Base-by-base conservation (phyloP, 2,797 vertebrate species). In the Carcharodon carcharias region DNA sequence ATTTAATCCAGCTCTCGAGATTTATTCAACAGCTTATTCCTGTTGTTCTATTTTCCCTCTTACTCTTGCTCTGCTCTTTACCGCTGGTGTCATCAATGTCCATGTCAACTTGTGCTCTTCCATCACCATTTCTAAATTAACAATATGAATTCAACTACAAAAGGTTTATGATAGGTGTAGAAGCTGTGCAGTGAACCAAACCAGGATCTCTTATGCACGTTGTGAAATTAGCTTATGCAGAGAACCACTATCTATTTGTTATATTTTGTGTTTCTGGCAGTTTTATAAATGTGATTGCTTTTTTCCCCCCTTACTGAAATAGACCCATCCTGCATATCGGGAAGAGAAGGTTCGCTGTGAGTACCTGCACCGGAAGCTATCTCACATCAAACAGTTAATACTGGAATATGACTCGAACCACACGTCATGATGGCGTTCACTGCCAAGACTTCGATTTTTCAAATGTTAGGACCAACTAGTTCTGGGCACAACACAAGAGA, bases 381-480 rank as follows among this genome's bases (percentile, higher is more conserved):
- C 98, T 1, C 99, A 98, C 97, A 99, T 98, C 97, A 99, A 99
- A 98, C 97, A 97, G 96, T 98, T 98, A 97, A 98, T 99, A 97
- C 97, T 98, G 96, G 98, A 98, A 96, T 99, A 98, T 96, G 98
- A 99, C 97, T 98, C 97, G 96, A 97, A 98, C 96, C 97, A 97
- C 0, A 67, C n/a, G 82, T 85, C 96, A n/a, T 95, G 28, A 95
- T 73, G 50, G 58, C 8, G 21, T 56, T 71, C 69, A 73, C 5
- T 56, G 18, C 16, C 94, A 95, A 95, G 50, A 54, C 50, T 93
- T 67, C 63, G 31, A 11, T 67, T 63, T 93, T 67, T 23, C 21
- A 67, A 93, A 67, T 45, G 40, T 65, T 93, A 45, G 67, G 40
- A 93, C 61, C 91, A 93, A 26, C 63, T 45, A 28, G 58, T 93